Conservation (phyloP, 2,113 vertebrate genomes). For the Microcebus murinus region DNA sequence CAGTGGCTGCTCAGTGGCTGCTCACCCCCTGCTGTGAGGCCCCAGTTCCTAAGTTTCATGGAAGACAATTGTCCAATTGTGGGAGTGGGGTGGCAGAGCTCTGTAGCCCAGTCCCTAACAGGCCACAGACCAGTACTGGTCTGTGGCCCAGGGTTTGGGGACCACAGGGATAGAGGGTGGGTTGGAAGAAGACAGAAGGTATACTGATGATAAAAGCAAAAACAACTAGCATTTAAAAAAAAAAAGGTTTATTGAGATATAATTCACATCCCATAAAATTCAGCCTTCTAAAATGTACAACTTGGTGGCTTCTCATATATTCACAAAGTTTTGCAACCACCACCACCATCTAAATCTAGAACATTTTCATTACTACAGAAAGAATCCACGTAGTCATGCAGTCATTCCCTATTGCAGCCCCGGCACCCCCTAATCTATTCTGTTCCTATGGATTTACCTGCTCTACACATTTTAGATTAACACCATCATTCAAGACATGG, state of each 20-base stretch:
- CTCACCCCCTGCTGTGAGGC: no score
- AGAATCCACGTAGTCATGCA: background rate
- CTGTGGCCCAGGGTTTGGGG: no score
- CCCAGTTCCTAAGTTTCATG: no score
- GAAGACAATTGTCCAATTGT: no score
- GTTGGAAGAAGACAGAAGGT: background rate
- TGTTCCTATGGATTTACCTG: background rate
- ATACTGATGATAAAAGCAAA: background rate
- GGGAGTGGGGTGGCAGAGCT: no score
- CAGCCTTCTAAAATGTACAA: background rate
- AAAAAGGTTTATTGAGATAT: background rate
- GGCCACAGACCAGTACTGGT: no score
- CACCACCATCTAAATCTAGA: background rate
- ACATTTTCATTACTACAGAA: background rate
- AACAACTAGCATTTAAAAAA: background rate
- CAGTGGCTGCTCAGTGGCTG: no score
- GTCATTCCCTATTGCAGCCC: background rate
- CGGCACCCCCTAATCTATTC: background rate
- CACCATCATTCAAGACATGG: background rate
- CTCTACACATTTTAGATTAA: background rate
- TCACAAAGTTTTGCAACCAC: background rate
- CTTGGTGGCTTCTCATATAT: background rate
- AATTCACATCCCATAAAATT: background rate
- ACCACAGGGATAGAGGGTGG: background rate
- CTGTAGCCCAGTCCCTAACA: no score